These are phyloP conservation scores for Cricetomys ansorgei DNA, from an alignment of 2,113 vertebrate genomes.

Conservation along the genomic window DNA sequence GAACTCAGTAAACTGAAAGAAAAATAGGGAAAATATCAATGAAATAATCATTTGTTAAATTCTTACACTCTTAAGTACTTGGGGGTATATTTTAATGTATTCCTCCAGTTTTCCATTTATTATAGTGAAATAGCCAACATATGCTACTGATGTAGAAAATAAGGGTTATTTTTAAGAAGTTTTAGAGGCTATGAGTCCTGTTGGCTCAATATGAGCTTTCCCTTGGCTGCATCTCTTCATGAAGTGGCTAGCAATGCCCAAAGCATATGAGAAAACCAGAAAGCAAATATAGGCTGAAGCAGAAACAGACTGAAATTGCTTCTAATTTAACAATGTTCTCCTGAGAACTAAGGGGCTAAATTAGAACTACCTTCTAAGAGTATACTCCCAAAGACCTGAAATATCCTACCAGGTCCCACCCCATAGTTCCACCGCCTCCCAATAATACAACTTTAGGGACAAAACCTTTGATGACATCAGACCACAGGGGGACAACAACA, in stretches of 20 bases:
- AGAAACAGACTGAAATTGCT: too few relatives aligned
- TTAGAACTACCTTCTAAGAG: not conserved
- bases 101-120: not conserved
- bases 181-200: too few relatives aligned
- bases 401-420: too few relatives aligned
- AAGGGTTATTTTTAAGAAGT: not conserved
- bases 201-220: not conserved
- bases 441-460: not conserved
- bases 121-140: not conserved
- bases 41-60: not conserved
- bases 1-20: not conserved
- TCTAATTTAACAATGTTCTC: not conserved
- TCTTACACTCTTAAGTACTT: not conserved
- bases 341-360: too few relatives aligned
- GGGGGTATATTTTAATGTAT: not conserved
- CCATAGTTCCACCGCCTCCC: not conserved
- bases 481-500: not conserved
- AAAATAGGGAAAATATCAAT: not conserved
- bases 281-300: not conserved
- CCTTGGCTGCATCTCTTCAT: not conserved
- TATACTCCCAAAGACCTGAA: not conserved
- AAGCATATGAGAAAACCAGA: fast-evolving
- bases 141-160: fast-evolving
- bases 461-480: not conserved
- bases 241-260: fast-evolving